Conservation (phyloP, 2,113 vertebrate species). For the Morone chrysops region DNA sequence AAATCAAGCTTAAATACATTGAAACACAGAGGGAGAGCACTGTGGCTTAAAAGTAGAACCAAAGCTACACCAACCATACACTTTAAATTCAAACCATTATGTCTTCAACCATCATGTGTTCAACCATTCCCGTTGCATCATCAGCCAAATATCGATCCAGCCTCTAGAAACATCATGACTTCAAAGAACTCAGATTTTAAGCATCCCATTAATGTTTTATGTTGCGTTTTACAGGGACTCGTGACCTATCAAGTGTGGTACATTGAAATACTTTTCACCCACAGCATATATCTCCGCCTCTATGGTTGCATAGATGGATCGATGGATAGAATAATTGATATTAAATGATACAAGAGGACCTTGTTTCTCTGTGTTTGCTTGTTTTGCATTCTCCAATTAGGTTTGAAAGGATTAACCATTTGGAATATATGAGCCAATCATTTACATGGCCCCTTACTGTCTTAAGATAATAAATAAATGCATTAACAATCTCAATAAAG, state of each 20-base stretch:
- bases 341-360: background rate
- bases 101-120: background rate
- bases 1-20: no score
- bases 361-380: constrained; percentile 2
- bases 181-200: background rate
- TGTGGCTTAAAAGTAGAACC: background rate
- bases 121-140: background rate
- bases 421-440: background rate
- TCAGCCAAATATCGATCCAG: background rate
- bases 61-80: background rate
- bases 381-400: background rate
- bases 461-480: background rate
- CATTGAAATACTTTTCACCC: background rate
- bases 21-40: background rate
- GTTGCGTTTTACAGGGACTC: background rate
- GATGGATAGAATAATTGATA: accelerated
- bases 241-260: background rate
- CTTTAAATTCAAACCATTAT: background rate
- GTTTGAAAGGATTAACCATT: background rate
- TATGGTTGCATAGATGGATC: background rate
- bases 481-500: background rate
- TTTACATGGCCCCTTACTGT: background rate
- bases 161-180: background rate
- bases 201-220: background rate
- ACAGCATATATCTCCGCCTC: background rate